Base-by-base conservation (phyloP, 2,113 vertebrate species). In the Theropithecus gelada region DNA sequence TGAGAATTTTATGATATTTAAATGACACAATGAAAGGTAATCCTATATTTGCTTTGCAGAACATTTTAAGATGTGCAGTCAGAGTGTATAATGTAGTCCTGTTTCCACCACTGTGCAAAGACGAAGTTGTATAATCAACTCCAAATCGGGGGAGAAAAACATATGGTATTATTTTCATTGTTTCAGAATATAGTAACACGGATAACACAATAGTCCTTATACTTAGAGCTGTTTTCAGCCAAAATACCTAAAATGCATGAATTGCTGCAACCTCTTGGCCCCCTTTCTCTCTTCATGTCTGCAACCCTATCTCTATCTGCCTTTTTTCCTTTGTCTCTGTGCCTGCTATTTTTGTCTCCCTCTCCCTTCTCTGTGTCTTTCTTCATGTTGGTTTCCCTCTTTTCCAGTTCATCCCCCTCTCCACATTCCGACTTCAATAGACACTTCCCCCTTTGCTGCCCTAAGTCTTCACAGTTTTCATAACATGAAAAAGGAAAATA, bases 1-100 rank as follows among this genome's bases (percentile, higher is more conserved):
- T 86, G 86, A 68, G 68, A 97, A 45, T 57, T 97, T 93, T 97
- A 79, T 89, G 52, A 93, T 84, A 61, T 1, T 22, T 70, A 68
- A 98, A 94, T 88, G 96, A 97, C 88, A 98, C 75, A 93, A 97
- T 52, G 32, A 27, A 92, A 10, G 81, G 18, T 12, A 66, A 43
- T 16, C 18, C 1, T 23, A 13, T 5, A 70, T 90, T 96, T 92
- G 91, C 76, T 84, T 98, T 91, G 35, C 78, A 96, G 80, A 93
- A 76, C n/a, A 83, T 79, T 88, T 96, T 59, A 96, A 73, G 82
- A 57, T 16, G 7, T 91, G 22, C 43, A 92, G 43, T 76, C 18
- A 82, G 38, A 55, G 35, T 12, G 20, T 45, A 76, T 32, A 3
- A 8, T 50, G 12, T 35, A 40, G 17, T 52, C 20, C 27, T 45